Percentiles rank a stretch among this genome's conserved stretches.
Conservation (phyloP, 92 coral and sea anemone genomes). For the Pocillopora grandis region DNA sequence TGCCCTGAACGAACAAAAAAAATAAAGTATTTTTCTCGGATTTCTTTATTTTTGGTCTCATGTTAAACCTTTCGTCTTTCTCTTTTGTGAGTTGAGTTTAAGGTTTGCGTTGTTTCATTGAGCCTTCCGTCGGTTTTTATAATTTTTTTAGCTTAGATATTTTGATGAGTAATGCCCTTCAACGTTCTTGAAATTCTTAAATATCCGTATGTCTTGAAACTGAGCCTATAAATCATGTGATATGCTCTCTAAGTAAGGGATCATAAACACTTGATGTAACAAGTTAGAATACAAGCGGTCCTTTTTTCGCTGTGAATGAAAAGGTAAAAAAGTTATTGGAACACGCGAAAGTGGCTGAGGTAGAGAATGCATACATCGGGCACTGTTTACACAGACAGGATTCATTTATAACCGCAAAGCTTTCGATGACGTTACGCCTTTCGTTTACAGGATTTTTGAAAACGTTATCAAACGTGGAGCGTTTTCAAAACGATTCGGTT, state of each 20-base stretch:
- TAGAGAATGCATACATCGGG: slow-evolving; percentile 38
- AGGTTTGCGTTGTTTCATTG: too few species aligned
- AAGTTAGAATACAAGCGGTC: slow-evolving; percentile 16
- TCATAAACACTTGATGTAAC: slow-evolving; percentile 7
- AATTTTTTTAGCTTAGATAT: too few species aligned
- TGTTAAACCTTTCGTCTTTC: too few species aligned
- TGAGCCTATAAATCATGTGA: too few species aligned
- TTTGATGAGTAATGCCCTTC: too few species aligned
- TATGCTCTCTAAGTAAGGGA: too few species aligned
- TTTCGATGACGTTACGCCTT: slow-evolving; percentile 16
- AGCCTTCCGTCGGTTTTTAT: too few species aligned
- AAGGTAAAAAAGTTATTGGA: slow-evolving; percentile 30
- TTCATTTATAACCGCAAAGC: slow-evolving; percentile 37
- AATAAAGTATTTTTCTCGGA: too few species aligned
- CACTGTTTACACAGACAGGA: slow-evolving; percentile 39
- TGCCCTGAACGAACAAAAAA: slow-evolving; percentile 9
- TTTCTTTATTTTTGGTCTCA: too few species aligned
- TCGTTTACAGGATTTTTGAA: background rate
- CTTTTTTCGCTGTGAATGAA: background rate
- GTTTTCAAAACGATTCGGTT: slow-evolving; percentile 12
- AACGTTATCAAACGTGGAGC: background rate
- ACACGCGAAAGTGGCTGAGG: slow-evolving; percentile 12
- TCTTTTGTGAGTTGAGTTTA: too few species aligned
- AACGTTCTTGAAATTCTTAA: too few species aligned
- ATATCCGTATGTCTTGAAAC: too few species aligned